Evolutionary conservation across 2,888 invertebrate species (phyloP), one percentile per base, ranked within the genome.

Genomic region (Hydriomena furcata): DNA sequence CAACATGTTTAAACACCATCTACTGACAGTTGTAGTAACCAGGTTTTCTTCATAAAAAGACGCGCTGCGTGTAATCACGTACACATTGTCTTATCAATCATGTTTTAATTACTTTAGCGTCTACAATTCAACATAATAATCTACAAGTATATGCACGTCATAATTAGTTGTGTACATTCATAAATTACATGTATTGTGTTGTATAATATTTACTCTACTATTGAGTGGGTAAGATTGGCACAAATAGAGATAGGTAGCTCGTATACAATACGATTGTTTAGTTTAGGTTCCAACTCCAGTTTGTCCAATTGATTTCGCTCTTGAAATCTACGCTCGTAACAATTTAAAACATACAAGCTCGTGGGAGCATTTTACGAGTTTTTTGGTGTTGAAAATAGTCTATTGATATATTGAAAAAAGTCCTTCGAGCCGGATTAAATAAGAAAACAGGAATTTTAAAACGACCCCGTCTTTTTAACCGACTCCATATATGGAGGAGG

Each of bases 11-110:
- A n/a, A n/a, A n/a, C n/a, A n/a, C n/a, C n/a, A n/a, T n/a, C n/a
- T n/a, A n/a, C n/a, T n/a, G n/a, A n/a, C n/a, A n/a, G n/a, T n/a
- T n/a, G n/a, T 23, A 17, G 8, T 41, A 24, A 41, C 31, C 41
- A 13, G 13, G 41, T 31, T 41, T 32, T 32, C 8, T 13, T 13
- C 24, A 12, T 42, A 43, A 52, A 42, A 46, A 52, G 52, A 35
- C 52, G 37, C 23, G 40, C 52, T 58, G 60, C 47, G 46, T 52
- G 31, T 24, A 75, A 84, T 84, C 84, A 86, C 82, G 85, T 86
- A 84, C 77, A 75, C 84, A 76, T 76, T 60, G 70, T 63, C 69
- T 80, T 84, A 85, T 84, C 84, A 59, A 66, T 61, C 58, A 42
- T 64, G 60, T 65, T 58, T 17, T 67, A 65, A 70, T 69, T 66